Percentiles rank a stretch among this genome's conserved stretches.
Conservation (phyloP, 2,888 invertebrate genomes). For the Drosophila melanocephala region DNA sequence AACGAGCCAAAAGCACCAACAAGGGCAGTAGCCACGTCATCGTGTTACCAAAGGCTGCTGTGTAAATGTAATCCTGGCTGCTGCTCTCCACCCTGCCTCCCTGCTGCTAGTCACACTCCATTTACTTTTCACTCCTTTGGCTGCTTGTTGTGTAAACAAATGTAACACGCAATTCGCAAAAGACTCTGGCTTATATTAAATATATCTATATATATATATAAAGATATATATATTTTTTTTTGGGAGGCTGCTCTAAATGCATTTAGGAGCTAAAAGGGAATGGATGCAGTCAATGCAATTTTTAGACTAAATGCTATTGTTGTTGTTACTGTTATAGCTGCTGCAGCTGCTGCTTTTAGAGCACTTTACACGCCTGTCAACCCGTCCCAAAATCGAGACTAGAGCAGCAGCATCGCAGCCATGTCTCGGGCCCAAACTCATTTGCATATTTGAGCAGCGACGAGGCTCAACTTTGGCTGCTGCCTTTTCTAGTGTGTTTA, state of each 20-base stretch:
- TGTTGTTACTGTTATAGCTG: constrained; percentile 25
- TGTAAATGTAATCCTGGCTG: constrained; percentile 75
- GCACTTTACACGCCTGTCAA: constrained; percentile 58
- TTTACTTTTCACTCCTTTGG: constrained; percentile 78
- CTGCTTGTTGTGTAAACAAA: constrained; percentile 59
- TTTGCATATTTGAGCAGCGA: constrained; percentile 72
- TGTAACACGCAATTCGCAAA: constrained; percentile 57
- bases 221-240: background rate
- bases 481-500: constrained; percentile 41
- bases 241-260: constrained; percentile 32
- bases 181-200: constrained; percentile 17
- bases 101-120: constrained; percentile 68
- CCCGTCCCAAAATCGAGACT: constrained; percentile 5
- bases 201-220: background rate
- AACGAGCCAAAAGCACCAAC: constrained; percentile 24
- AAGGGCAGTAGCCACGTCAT: constrained; percentile 54
- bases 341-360: constrained; percentile 48
- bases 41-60: constrained; percentile 72
- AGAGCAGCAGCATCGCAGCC: constrained; percentile 5
- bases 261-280: constrained; percentile 28
- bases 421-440: constrained; percentile 49
- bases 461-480: constrained; percentile 43
- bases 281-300: constrained; percentile 55
- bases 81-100: constrained; percentile 7
- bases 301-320: constrained; percentile 57